Evolutionary conservation across 2,797 vertebrate species (phyloP).

Genomic region (Harpagifer antarcticus): DNA sequence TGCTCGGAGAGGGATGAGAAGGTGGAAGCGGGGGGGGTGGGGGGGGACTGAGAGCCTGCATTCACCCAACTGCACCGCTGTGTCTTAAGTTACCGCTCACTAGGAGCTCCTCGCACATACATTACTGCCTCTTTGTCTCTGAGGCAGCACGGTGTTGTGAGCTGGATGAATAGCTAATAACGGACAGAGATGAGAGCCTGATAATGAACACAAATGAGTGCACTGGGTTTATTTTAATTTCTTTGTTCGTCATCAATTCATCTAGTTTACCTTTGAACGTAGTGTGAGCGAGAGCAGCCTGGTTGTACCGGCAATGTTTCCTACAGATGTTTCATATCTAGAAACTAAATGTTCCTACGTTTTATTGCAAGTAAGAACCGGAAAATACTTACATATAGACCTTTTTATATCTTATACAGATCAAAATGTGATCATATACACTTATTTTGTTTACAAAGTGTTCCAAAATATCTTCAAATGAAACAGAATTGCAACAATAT

Average conservation of each 20-base stretch:
- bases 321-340: background rate
- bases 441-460: background rate
- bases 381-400: background rate
- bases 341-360: background rate
- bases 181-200: conserved; percentile 38
- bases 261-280: background rate
- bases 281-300: background rate
- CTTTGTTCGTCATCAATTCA: background rate
- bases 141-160: conserved; percentile 46
- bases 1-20: conserved; percentile 63
- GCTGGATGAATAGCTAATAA: conserved; percentile 51
- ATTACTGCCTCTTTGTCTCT: conserved; percentile 67
- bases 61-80: conserved; percentile 66
- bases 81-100: conserved; percentile 77
- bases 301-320: background rate
- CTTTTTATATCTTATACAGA: background rate
- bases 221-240: conserved; percentile 22
- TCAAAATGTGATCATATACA: background rate
- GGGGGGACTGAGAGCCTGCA: conserved; percentile 62
- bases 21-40: conserved; percentile 51
- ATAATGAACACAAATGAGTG: conserved; percentile 44
- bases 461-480: background rate
- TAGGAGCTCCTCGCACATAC: conserved; percentile 63
- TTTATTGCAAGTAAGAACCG: background rate
- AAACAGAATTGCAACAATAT: background rate